Conservation (phyloP, 2,113 vertebrate species). For the Riparia riparia region DNA sequence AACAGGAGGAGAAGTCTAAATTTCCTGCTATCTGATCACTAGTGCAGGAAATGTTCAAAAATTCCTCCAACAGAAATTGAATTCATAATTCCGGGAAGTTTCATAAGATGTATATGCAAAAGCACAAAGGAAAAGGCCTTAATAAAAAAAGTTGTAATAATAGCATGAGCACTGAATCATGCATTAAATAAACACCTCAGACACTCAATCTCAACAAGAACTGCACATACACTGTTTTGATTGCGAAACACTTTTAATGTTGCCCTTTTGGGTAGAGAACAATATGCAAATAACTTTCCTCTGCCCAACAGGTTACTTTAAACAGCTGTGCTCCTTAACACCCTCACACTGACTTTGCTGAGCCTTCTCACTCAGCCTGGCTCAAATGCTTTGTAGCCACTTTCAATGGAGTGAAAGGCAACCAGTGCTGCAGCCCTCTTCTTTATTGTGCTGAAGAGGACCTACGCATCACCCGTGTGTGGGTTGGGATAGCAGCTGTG, state of each 20-base stretch:
- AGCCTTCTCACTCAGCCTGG: background rate
- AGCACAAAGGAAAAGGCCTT: background rate
- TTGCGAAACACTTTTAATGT: background rate
- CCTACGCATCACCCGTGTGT: background rate
- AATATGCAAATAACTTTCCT: background rate
- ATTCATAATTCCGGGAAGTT: background rate
- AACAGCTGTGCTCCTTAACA: background rate
- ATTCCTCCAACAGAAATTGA: background rate
- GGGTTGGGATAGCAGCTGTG: constrained; percentile 57
- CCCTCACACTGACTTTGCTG: background rate
- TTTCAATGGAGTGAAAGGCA: constrained; percentile 44
- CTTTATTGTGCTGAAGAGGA: constrained; percentile 41
- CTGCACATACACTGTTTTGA: background rate
- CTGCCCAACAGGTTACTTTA: background rate
- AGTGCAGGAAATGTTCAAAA: background rate
- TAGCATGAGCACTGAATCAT: background rate
- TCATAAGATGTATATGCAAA: background rate
- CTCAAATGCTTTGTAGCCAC: constrained; percentile 32
- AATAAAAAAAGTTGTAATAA: background rate
- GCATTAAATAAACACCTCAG: background rate
- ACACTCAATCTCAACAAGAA: background rate
- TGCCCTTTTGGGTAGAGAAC: background rate
- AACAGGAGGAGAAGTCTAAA: background rate
- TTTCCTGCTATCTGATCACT: background rate
- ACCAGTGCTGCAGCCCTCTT: background rate